Evolutionary conservation across 2,888 invertebrate genomes (phyloP).

Genomic region (Adelognathus sp.): DNA sequence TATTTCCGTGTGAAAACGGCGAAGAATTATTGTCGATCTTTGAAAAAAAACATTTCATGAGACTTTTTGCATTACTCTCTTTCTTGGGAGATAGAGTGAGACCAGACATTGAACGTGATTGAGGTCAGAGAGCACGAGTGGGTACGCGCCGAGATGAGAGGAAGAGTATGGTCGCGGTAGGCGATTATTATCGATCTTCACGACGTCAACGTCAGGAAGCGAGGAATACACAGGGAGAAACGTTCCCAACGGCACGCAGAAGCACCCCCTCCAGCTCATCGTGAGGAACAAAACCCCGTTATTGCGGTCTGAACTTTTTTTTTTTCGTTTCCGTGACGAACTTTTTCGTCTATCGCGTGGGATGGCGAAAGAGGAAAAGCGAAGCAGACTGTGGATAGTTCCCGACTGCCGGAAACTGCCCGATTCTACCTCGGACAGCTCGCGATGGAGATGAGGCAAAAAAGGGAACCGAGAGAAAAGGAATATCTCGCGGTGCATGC

Average conservation of each 20-base stretch:
- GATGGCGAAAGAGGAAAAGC: not conserved
- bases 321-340: constrained; percentile 40
- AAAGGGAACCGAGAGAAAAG: not conserved
- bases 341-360: constrained; percentile 21
- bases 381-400: constrained; percentile 11
- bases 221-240: not conserved
- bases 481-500: not conserved
- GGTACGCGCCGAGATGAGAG: not conserved
- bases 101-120: not conserved
- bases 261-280: not conserved
- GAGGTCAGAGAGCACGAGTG: not conserved
- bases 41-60: too few relatives aligned
- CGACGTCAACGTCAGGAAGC: not conserved
- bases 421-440: not conserved
- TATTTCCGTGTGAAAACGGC: not conserved
- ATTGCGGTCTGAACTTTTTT: constrained; percentile 55
- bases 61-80: too few relatives aligned
- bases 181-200: constrained; percentile 23
- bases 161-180: not conserved
- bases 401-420: constrained; percentile 10
- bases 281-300: constrained; percentile 14
- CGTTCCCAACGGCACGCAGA: not conserved
- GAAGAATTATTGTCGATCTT: not conserved
- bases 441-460: not conserved
- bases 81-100: too few relatives aligned